Conservation (phyloP, 2,888 invertebrate species). For the Lathronympha strigana region DNA sequence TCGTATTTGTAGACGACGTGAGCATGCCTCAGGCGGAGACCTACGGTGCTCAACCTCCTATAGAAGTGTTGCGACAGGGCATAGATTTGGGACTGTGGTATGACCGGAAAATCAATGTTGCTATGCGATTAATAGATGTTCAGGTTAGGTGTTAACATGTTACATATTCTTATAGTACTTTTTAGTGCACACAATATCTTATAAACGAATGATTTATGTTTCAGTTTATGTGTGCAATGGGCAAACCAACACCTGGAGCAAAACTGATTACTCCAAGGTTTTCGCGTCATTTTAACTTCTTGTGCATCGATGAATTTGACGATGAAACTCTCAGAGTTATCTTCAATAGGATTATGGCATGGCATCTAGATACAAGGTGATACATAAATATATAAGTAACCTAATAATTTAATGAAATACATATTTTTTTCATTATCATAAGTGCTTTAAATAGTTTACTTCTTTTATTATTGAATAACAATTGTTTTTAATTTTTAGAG, state of each 20-base stretch:
- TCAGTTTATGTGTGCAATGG: conserved; percentile 94
- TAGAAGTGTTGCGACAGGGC: conserved; percentile 95
- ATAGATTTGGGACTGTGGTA: conserved; percentile 96
- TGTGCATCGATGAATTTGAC: conserved; percentile 95
- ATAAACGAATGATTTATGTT: conserved; percentile 49
- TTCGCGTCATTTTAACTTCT: conserved; percentile 92
- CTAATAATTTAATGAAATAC: too few relatives aligned
- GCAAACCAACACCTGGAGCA: conserved; percentile 90
- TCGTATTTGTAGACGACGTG: conserved; percentile 98
- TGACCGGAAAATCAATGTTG: conserved; percentile 91
- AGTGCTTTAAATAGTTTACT: too few relatives aligned
- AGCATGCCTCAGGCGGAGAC: conserved; percentile 96
- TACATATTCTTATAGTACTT: conserved; percentile 29
- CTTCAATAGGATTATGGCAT: conserved; percentile 94
- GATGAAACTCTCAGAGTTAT: conserved; percentile 93
- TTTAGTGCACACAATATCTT: not conserved
- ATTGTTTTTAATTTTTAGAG: conserved; percentile 80
- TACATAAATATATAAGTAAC: too few relatives aligned
- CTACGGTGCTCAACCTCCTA: conserved; percentile 97
- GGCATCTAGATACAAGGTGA: conserved; percentile 98
- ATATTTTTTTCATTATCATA: too few relatives aligned
- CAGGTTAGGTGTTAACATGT: conserved; percentile 80
- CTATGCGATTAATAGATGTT: conserved; percentile 93
- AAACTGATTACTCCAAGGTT: conserved; percentile 94
- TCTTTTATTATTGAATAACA: too few relatives aligned